These are phyloP conservation scores for Limanda limanda DNA, from an alignment of 2,113 vertebrate species.

Conservation along the genomic window DNA sequence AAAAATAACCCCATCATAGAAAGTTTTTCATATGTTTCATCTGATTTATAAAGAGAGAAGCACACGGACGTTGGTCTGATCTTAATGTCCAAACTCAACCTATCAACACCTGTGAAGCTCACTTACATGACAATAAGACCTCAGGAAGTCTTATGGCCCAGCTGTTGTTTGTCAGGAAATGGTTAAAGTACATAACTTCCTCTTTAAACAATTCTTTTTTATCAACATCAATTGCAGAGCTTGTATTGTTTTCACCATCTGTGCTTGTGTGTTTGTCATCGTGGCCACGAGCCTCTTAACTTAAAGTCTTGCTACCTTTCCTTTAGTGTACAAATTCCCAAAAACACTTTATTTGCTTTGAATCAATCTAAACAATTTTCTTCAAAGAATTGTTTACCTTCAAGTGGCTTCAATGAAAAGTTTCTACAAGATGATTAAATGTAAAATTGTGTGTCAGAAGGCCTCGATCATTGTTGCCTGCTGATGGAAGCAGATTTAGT, in stretches of 20 bases:
- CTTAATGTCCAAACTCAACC: not conserved
- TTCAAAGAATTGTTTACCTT: not conserved
- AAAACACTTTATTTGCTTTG: too few species aligned
- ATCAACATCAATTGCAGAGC: not conserved
- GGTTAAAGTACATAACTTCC: not conserved
- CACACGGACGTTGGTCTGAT: too few species aligned
- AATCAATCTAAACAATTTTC: not conserved
- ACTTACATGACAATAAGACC: not conserved
- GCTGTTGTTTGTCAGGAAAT: constrained; percentile 1
- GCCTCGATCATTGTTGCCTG: constrained; percentile 23
- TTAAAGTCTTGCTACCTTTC: too few species aligned
- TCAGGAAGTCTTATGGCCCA: not conserved
- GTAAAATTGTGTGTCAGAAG: not conserved
- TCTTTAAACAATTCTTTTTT: not conserved
- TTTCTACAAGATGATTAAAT: not conserved
- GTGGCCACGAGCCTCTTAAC: too few species aligned
- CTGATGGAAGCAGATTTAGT: constrained; percentile 61
- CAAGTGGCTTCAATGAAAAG: not conserved
- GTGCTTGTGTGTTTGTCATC: not conserved
- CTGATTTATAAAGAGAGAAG: not conserved
- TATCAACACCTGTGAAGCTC: not conserved
- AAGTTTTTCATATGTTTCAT: not conserved
- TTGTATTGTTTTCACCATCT: not conserved
- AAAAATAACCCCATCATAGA: not conserved
- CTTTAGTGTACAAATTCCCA: too few species aligned